Evolutionary conservation across 1,140 invertebrate genomes (phyloP).

Genomic region (Drosophila auraria): DNA sequence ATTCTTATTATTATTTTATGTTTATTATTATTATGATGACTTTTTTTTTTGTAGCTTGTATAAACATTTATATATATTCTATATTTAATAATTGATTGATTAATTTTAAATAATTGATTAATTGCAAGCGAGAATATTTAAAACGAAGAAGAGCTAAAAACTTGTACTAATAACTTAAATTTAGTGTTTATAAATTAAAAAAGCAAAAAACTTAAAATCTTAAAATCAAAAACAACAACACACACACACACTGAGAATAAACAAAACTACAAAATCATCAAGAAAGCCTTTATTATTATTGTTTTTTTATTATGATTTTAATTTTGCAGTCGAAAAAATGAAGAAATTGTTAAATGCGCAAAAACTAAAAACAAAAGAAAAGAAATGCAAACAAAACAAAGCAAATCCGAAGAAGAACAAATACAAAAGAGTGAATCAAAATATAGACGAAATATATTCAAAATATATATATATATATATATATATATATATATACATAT

Average conservation of each 20-base stretch:
- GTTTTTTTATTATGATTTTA: constrained; percentile 27
- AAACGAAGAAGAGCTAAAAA: constrained; percentile 50
- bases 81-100: constrained; percentile 56
- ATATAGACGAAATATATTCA: constrained; percentile 41
- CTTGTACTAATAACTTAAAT: constrained; percentile 73
- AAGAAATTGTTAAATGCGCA: constrained; percentile 19
- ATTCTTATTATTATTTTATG: constrained; percentile 81
- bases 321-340: constrained; percentile 18
- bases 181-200: constrained; percentile 59
- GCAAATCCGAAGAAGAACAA: constrained; percentile 1
- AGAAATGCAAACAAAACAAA: constrained; percentile 2
- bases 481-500: constrained; percentile 4
- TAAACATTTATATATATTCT: constrained; percentile 48
- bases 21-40: constrained; percentile 73
- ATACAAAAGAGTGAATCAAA: constrained; percentile 32
- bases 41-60: constrained; percentile 70
- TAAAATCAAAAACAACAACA: constrained; percentile 43
- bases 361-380: constrained; percentile 15
- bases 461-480: constrained; percentile 20
- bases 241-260: constrained; percentile 64
- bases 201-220: constrained; percentile 31
- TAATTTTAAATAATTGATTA: constrained; percentile 62
- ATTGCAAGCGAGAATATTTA: constrained; percentile 54
- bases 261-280: constrained; percentile 58
- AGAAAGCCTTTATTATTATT: constrained; percentile 17